Evolutionary conservation across 2,113 vertebrate species (phyloP).

Genomic region (Australoheros scitulus): DNA sequence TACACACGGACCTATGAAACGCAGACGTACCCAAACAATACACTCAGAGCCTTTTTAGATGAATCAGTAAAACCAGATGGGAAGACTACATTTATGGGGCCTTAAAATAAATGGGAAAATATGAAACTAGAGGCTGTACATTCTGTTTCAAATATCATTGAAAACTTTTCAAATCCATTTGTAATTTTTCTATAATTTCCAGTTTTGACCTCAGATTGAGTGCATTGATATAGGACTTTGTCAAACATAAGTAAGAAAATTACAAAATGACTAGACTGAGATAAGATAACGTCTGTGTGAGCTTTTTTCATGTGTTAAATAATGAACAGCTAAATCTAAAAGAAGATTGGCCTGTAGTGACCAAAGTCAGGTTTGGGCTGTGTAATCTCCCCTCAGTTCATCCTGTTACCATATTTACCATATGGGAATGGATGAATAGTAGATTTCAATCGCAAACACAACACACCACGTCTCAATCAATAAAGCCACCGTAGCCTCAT

Average conservation of each 20-base stretch:
- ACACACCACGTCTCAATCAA: slow-evolving; percentile 21
- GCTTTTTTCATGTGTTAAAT: not conserved
- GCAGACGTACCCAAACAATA: not conserved
- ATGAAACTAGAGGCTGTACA: not conserved
- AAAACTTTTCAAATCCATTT: not conserved
- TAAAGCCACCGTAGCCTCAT: slow-evolving; percentile 12
- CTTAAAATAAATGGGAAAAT: not conserved
- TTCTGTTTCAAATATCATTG: not conserved
- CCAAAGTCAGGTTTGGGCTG: not conserved
- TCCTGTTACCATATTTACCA: slow-evolving; percentile 41
- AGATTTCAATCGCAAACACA: not conserved
- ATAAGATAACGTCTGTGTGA: not conserved
- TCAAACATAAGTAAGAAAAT: not conserved
- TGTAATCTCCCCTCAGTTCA: slow-evolving; percentile 12
- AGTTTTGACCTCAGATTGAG: not conserved
- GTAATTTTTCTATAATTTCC: not conserved
- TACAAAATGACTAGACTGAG: not conserved
- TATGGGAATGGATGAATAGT: slow-evolving; percentile 6
- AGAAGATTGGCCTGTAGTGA: not conserved
- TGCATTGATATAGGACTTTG: not conserved
- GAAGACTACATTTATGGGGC: slow-evolving; percentile 13
- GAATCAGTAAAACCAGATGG: slow-evolving; percentile 18
- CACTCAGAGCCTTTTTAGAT: slow-evolving; percentile 48
- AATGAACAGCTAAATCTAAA: not conserved
- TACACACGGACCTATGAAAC: not conserved